Conservation (phyloP, 1,140 invertebrate species). For the Drosophila albomicans region DNA sequence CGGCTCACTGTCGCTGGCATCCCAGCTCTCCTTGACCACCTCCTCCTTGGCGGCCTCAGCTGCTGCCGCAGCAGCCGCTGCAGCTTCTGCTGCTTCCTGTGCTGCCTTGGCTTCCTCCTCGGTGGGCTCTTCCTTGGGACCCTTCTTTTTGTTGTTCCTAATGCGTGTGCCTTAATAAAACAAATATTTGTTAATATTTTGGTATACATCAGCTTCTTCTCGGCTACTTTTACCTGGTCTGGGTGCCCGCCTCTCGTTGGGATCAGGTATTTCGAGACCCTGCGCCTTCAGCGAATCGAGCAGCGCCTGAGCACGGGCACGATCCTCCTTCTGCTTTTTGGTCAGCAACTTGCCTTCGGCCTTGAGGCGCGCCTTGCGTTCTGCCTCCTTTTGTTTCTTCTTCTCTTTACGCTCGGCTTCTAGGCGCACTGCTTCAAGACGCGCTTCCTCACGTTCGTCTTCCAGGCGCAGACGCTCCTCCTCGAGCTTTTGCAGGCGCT, state of each 20-base stretch:
- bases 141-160: slow-evolving; percentile 89
- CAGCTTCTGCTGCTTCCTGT: slow-evolving; percentile 84
- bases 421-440: slow-evolving; percentile 90
- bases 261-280: slow-evolving; percentile 89
- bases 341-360: slow-evolving; percentile 97
- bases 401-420: slow-evolving; percentile 95
- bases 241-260: slow-evolving; percentile 88
- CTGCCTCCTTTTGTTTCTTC: slow-evolving; percentile 98
- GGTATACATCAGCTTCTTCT: rapidly evolving
- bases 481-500: slow-evolving; percentile 91
- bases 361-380: slow-evolving; percentile 95
- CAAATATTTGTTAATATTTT: neutral
- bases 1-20: slow-evolving; percentile 91
- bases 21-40: slow-evolving; percentile 93
- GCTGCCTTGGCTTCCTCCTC: slow-evolving; percentile 86
- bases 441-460: slow-evolving; percentile 90
- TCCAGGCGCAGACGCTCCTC: slow-evolving; percentile 91
- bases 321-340: slow-evolving; percentile 95
- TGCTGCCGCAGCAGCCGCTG: slow-evolving; percentile 75
- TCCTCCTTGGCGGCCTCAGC: slow-evolving; percentile 86
- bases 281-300: slow-evolving; percentile 94
- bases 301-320: slow-evolving; percentile 93
- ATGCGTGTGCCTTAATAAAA: slow-evolving; percentile 87
- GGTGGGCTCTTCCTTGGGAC: slow-evolving; percentile 63
- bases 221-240: slow-evolving; percentile 85